Base-by-base conservation (phyloP, 2,797 vertebrate species). In the Adelosebastes latens region DNA sequence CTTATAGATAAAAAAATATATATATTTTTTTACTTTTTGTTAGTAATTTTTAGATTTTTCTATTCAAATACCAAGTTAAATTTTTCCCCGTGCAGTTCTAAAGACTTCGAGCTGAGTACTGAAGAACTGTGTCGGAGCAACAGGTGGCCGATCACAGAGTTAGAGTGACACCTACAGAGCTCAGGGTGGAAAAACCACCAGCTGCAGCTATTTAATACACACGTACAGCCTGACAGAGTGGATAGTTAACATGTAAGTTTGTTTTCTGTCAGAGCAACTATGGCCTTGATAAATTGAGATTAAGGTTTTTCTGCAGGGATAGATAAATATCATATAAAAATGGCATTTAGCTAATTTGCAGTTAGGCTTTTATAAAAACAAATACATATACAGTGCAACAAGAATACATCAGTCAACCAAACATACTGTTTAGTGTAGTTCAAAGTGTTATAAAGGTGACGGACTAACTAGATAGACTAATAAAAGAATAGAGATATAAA, bases 111-210 rank as follows among this genome's bases (percentile, higher is more conserved):
- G 36, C 34, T 75, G 32, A 25, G 25, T 3, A 12, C 24, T 10
- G 22, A 20, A 25, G 36, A 7, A 46, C 6, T 11, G 34, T 24
- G 65, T 64, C 79, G 25, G 72, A 92, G 91, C 96, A 96, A 96
- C 95, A 96, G 94, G 95, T 96, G 91, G 86, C 77, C 20, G 86
- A 78, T 18, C 25, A 81, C 87, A 94, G 94, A 87, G 87, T 92
- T 87, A 93, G 81, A 95, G 93, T 81, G 94, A 95, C 95, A 92
- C 91, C 95, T 95, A 92, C 87, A 95, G 96, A 87, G 32, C 25
- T 24, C 8, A 24, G 62, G 31, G 61, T 5, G 82, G 2, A 77
- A 83, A 29, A 58, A 29, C 74, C 9, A 8, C 7, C 1, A 25
- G 34, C 59, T 5, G 11, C 24, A 31, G 18, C 4, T 4, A 9